Evolutionary conservation across 2,888 invertebrate species (phyloP).

Genomic region (Synanthedon vespiformis): DNA sequence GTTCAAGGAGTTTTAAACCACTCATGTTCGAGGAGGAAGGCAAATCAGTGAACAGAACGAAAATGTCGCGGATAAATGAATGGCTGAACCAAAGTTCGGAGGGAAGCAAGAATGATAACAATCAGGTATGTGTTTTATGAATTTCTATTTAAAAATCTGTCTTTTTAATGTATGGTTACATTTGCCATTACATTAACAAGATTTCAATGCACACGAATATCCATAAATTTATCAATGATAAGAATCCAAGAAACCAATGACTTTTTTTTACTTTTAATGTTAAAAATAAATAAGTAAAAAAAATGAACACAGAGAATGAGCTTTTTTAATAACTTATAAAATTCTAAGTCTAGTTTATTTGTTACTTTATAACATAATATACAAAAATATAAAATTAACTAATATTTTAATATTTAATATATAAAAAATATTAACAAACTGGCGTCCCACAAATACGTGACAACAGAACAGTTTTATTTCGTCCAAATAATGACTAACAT

Average conservation of each 20-base stretch:
- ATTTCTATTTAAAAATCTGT: constrained; percentile 2
- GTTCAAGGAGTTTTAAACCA: constrained; percentile 61
- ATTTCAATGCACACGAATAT: not conserved
- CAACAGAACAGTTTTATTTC: not conserved
- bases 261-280: no score
- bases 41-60: constrained; percentile 60
- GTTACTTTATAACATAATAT: no score
- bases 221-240: no score
- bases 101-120: constrained; percentile 40
- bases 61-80: constrained; percentile 77
- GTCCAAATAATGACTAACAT: not conserved
- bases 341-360: no score
- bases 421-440: no score
- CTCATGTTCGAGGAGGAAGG: constrained; percentile 65
- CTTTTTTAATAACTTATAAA: no score
- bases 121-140: constrained; percentile 33
- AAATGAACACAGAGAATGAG: no score
- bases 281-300: no score
- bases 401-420: no score
- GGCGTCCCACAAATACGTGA: no score
- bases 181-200: constrained; percentile 3
- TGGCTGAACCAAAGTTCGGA: constrained; percentile 74
- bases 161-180: not conserved
- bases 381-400: no score
- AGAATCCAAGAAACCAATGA: no score